A percentile compares a stretch with the other conserved stretches of the same genome.
These are phyloP conservation scores for Seriola rivoliana DNA, from an alignment of 2,113 vertebrate genomes.

Conservation along the genomic window DNA sequence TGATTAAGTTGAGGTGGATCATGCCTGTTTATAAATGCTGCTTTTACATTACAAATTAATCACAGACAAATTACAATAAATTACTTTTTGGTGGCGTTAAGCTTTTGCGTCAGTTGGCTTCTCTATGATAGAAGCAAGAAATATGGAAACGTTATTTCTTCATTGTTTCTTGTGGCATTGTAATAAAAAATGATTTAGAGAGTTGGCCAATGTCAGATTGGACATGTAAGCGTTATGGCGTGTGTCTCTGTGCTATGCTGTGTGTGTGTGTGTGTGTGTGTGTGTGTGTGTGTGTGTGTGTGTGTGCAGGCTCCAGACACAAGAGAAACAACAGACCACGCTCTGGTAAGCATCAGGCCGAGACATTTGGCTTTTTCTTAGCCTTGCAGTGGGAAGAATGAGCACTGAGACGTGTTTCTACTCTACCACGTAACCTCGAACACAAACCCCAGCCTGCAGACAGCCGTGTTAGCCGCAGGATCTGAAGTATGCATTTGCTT, in stretches of 20 bases:
- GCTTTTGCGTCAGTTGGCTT: constrained; percentile 45
- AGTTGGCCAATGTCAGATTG: constrained; percentile 30
- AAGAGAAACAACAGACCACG: constrained; percentile 69
- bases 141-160: constrained; percentile 64
- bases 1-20: constrained; percentile 80
- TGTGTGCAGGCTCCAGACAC: constrained; percentile 38
- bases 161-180: constrained; percentile 60
- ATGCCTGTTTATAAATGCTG: constrained; percentile 73
- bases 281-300: constrained; percentile 31
- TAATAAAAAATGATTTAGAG: constrained; percentile 72
- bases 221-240: constrained; percentile 32
- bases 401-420: constrained; percentile 63
- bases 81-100: constrained; percentile 56
- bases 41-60: constrained; percentile 76
- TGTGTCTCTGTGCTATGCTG: constrained; percentile 5
- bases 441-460: constrained; percentile 31
- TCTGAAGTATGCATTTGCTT: constrained; percentile 13
- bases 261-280: constrained; percentile 40
- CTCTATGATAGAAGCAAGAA: constrained; percentile 39
- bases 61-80: constrained; percentile 73
- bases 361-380: constrained; percentile 59
- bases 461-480: constrained; percentile 5
- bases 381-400: constrained; percentile 52
- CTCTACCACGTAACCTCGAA: constrained; percentile 59
- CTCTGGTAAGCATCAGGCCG: constrained; percentile 75